phyloP scores from a whole-genome alignment of 1,140 invertebrate genomes.

The Neotoxoptera formosana region DNA sequence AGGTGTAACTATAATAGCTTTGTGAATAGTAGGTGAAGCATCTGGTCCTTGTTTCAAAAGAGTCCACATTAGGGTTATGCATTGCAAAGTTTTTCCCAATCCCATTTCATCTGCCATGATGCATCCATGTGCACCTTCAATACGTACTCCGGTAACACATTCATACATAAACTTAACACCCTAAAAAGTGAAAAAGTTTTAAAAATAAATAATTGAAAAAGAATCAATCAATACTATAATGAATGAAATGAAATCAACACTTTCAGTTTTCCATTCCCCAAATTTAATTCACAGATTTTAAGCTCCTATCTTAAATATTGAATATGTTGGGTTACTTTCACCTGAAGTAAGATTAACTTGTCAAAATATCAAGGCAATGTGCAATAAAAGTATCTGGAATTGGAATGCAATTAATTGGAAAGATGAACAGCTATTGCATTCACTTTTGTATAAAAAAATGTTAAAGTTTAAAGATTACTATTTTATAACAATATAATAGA shows the following conservation, averaged over 20 bases:
- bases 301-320: not conserved
- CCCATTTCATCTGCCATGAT: conserved; percentile 99
- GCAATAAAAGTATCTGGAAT: not conserved
- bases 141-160: conserved; percentile 93
- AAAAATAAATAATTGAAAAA: not conserved
- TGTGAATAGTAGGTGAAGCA: conserved; percentile 85
- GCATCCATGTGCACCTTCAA: conserved; percentile 88
- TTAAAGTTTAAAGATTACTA: not conserved
- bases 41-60: conserved; percentile 86
- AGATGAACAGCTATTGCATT: not conserved
- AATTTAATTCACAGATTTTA: too few relatives aligned
- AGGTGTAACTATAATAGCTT: conserved; percentile 94
- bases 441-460: not conserved
- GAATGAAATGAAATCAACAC: not conserved
- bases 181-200: conserved; percentile 62
- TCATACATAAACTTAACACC: conserved; percentile 99
- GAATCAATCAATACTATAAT: not conserved
- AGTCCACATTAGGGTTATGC: conserved; percentile 97
- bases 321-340: too few relatives aligned
- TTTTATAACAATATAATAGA: not conserved
- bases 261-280: too few relatives aligned
- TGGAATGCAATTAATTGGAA: not conserved
- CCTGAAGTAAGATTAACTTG: too few relatives aligned
- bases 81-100: conserved; percentile 96
- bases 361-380: not conserved